Conservation (phyloP, 2,797 vertebrate species). For the Avahi laniger region DNA sequence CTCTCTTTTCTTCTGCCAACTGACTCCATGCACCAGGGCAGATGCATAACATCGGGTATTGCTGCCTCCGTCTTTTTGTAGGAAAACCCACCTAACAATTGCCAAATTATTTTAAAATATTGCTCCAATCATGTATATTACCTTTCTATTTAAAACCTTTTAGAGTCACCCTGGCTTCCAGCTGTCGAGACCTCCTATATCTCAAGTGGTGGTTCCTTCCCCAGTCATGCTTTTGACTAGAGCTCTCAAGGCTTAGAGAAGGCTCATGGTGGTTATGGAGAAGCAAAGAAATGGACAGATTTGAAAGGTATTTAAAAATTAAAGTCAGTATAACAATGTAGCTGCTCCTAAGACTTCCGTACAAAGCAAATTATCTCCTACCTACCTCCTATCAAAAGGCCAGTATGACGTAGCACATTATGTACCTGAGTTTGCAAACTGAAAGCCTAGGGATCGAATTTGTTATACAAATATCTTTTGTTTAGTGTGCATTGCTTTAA, state of each 20-base stretch:
- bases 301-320: neutral
- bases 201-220: neutral
- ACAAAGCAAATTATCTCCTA: neutral
- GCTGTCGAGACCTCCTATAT: neutral
- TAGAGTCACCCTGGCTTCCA: neutral
- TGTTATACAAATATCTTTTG: neutral
- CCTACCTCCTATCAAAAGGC: neutral
- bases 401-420: accelerated
- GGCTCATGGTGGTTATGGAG: neutral
- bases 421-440: neutral
- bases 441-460: neutral
- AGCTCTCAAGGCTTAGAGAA: neutral
- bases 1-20: neutral
- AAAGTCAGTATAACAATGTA: neutral
- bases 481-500: neutral
- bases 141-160: neutral
- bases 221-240: neutral
- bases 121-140: accelerated
- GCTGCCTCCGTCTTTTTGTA: neutral
- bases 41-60: too few species aligned
- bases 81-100: neutral
- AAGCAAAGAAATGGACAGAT: neutral
- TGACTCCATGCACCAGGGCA: neutral
- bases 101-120: neutral
- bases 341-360: neutral